Evolutionary conservation across 2,797 vertebrate species (phyloP).

Genomic region (Brachyalestes nurse): DNA sequence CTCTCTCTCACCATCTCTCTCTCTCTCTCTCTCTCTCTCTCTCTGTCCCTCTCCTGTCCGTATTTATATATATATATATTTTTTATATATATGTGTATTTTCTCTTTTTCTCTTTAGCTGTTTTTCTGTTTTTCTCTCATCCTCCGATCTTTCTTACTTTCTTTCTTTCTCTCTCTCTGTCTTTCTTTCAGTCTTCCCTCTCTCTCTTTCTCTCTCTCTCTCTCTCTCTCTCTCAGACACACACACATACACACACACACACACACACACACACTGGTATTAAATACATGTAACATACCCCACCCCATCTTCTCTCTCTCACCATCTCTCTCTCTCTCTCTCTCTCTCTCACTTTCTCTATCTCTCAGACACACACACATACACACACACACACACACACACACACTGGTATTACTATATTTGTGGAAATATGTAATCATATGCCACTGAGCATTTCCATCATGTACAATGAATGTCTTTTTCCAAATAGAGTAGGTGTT

Average conservation of each 20-base stretch:
- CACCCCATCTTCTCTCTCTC: neutral
- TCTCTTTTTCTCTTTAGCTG: neutral
- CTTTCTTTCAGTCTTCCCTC: neutral
- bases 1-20: too few relatives aligned
- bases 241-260: too few relatives aligned
- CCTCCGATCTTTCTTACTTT: neutral
- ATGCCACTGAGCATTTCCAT: neutral
- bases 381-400: constrained; percentile 12
- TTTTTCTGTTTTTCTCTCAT: neutral
- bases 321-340: neutral
- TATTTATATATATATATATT: too few relatives aligned
- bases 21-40: too few relatives aligned
- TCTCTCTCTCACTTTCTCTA: neutral
- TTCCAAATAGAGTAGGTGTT: neutral
- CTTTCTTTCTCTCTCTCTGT: neutral
- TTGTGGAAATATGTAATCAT: neutral
- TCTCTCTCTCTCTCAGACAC: neutral
- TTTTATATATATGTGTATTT: too few relatives aligned
- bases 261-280: too few relatives aligned
- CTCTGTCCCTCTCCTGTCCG: too few relatives aligned
- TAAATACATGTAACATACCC: too few relatives aligned
- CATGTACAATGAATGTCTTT: constrained; percentile 7
- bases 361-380: too few relatives aligned
- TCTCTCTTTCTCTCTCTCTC: neutral
- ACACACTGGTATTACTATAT: neutral